A percentile compares a stretch with the other conserved stretches of the same genome.
Evolutionary conservation across 1,140 invertebrate genomes (phyloP).

Genomic region (Manduca sexta): DNA sequence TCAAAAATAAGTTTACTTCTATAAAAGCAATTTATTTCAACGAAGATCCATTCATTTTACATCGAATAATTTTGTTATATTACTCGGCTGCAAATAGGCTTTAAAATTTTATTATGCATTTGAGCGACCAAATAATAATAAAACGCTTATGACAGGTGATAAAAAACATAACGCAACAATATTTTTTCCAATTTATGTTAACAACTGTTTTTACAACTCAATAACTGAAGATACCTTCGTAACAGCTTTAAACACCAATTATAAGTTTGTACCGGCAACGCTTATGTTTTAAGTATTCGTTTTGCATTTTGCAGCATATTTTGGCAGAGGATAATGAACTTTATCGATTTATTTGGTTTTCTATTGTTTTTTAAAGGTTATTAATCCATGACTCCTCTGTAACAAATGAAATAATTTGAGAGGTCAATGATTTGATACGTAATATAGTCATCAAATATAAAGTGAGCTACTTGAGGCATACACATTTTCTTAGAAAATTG

Average conservation of each 20-base stretch:
- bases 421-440: no score
- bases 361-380: no score
- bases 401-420: no score
- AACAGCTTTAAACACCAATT: constrained; percentile 48
- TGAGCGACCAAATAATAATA: constrained; percentile 49
- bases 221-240: constrained; percentile 32
- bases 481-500: no score
- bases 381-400: no score
- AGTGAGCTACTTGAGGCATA: no score
- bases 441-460: no score
- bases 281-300: constrained; percentile 16
- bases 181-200: constrained; percentile 57
- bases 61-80: constrained; percentile 21
- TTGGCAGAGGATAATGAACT: no score
- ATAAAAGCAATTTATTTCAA: constrained; percentile 8
- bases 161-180: constrained; percentile 34
- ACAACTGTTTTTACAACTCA: constrained; percentile 50
- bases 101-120: constrained; percentile 48
- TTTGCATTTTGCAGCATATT: no score
- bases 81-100: constrained; percentile 32
- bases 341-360: no score
- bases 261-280: constrained; percentile 28
- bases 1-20: constrained; percentile 1
- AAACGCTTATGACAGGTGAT: constrained; percentile 46
- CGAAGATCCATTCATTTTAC: constrained; percentile 13